Evolutionary conservation across 2,797 vertebrate species (phyloP), one percentile per base, ranked within the genome.

Genomic region (Halcyon smyrnensis): DNA sequence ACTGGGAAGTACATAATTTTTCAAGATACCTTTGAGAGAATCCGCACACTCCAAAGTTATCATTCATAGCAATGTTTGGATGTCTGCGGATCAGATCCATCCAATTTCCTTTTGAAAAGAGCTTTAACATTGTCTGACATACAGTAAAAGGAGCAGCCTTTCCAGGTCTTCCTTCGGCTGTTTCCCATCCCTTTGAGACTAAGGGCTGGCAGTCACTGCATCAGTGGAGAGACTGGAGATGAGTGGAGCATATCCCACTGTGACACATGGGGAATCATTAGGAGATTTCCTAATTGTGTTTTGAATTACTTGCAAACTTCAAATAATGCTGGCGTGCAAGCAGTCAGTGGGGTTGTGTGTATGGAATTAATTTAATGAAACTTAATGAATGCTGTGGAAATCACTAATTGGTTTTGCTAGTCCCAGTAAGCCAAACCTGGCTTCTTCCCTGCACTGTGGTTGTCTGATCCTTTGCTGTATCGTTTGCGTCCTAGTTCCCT

Each of bases 291-390:
- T 96, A 87, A 84, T 83, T 95, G 63, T 75, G 41, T 89, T 94
- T 94, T 88, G 46, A 93, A 84, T 92, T 84, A 87, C 67, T 91
- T 92, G 54, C 12, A 70, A 76, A 80, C 62, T 93, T 95, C 77
- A 92, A 83, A 78, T 75, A 87, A 86, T 86, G 57, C 43, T 93
- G 85, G 84, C 28, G 0, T 93, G 88, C 79, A 78, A 91, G 77
- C 59, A 87, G 63, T 41, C 69, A 10, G 51, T 36, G 39, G 41
- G 5, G n/a, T 14, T 4, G 45, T 11, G 60, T 56, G 30, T 71
- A 77, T 90, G 87, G 69, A 93, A 83, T 93, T 94, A 75, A 94
- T 97, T 69, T 80, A 91, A 86, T 94, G 53, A 89, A 92, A 81
- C 54, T 54, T 81, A 84, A 71, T 68, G 75, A 91, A 62, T 50